Evolutionary conservation across 2,113 vertebrate genomes (phyloP).

Genomic region (Chlamydotis undulata): DNA sequence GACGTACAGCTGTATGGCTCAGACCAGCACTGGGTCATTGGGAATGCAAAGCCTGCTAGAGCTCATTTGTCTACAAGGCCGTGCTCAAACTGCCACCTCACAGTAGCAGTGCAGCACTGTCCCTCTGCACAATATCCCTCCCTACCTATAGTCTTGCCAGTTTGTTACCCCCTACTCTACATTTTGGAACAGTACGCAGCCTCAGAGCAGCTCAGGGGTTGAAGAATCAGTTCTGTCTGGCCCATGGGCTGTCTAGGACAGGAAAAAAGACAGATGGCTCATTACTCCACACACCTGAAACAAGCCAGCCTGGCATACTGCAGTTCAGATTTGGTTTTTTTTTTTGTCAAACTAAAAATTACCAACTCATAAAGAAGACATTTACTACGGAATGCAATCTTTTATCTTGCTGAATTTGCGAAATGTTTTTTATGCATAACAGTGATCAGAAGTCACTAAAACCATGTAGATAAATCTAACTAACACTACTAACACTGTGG

Average conservation of each 20-base stretch:
- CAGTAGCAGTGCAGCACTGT: not conserved
- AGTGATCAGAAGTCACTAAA: not conserved
- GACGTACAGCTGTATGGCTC: not conserved
- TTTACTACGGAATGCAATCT: not conserved
- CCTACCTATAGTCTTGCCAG: not conserved
- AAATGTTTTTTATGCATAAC: not conserved
- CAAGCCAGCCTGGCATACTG: not conserved
- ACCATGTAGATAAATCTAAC: not conserved
- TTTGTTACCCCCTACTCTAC: not conserved
- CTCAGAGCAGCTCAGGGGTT: not conserved
- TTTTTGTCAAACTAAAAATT: not conserved
- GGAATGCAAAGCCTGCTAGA: not conserved
- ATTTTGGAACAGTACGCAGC: not conserved
- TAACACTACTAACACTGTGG: not conserved
- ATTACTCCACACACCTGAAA: not conserved
- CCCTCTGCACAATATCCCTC: fast-evolving
- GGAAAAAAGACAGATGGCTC: not conserved
- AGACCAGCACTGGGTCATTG: not conserved
- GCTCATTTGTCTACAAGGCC: not conserved
- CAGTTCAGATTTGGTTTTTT: not conserved
- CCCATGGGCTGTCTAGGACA: no score
- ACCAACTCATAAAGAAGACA: not conserved
- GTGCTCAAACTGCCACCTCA: not conserved
- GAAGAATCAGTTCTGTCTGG: not conserved
- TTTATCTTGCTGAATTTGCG: not conserved